Percentiles rank a stretch among this genome's conserved stretches.
These are phyloP conservation scores for Arenicola marina DNA, from an alignment of 2,888 invertebrate species.

Conservation along the genomic window DNA sequence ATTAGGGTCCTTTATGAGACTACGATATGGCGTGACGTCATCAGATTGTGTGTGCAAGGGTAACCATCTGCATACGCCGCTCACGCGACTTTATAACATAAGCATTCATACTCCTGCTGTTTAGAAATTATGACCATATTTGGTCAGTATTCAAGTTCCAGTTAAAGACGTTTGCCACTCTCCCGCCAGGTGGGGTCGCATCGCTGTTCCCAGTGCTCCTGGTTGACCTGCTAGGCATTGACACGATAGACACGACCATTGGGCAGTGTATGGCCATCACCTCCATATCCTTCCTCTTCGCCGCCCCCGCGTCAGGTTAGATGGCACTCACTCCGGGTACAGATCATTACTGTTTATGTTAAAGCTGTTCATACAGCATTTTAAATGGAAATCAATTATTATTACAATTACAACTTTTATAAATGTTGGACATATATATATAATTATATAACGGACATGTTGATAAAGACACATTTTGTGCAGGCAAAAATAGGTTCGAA, in stretches of 20 bases:
- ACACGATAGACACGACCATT: neutral
- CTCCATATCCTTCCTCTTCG: slow-evolving; percentile 5
- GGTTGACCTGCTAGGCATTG: slow-evolving; percentile 5
- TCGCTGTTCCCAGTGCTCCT: slow-evolving; percentile 6
- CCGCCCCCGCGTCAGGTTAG: slow-evolving; percentile 7
- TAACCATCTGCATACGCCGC: neutral
- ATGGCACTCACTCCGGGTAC: neutral
- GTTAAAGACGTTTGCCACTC: neutral
- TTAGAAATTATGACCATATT: neutral
- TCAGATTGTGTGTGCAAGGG: too few relatives aligned
- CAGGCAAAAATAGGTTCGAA: too few relatives aligned
- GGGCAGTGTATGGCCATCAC: slow-evolving; percentile 1
- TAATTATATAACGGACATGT: too few relatives aligned
- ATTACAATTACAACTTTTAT: too few relatives aligned
- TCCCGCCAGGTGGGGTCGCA: neutral
- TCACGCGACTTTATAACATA: neutral
- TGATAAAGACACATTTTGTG: too few relatives aligned
- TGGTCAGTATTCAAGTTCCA: too few relatives aligned
- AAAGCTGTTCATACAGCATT: too few relatives aligned
- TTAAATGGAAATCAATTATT: too few relatives aligned
- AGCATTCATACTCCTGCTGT: neutral
- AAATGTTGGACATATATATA: too few relatives aligned
- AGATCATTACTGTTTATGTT: too few relatives aligned
- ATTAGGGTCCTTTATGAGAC: too few relatives aligned
- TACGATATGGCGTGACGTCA: too few relatives aligned